Percentiles rank a stretch among this genome's conserved stretches.
Evolutionary conservation across 2,888 invertebrate species (phyloP).

Genomic region (Sphaeridia pumilis): DNA sequence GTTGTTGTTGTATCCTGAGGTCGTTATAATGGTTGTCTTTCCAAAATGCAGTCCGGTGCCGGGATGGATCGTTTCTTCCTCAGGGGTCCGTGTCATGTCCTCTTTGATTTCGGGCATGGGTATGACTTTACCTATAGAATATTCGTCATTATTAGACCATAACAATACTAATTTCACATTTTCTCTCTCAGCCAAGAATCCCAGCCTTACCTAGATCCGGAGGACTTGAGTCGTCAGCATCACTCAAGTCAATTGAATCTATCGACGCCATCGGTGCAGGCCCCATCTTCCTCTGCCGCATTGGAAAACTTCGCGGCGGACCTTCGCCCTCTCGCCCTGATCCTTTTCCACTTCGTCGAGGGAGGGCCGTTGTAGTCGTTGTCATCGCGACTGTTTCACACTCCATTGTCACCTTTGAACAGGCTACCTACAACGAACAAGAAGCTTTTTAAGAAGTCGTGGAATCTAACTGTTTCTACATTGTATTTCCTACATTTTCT

Average conservation of each 20-base stretch:
- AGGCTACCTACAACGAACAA: no score
- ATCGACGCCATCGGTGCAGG: conserved; percentile 90
- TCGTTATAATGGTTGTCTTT: conserved; percentile 11
- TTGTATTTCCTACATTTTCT: background rate
- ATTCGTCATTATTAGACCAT: no score
- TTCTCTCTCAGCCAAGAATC: no score
- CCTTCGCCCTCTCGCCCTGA: conserved; percentile 13
- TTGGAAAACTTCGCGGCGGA: conserved; percentile 34
- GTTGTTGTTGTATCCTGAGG: conserved; percentile 36
- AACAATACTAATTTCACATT: no score
- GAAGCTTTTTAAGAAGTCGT: background rate
- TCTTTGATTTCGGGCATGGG: conserved; percentile 44
- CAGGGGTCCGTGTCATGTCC: conserved; percentile 47
- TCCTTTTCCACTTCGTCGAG: background rate
- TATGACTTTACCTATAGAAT: conserved; percentile 12
- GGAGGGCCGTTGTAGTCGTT: background rate
- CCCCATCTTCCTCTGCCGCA: conserved; percentile 58
- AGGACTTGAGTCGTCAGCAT: conserved; percentile 10
- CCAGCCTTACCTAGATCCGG: conserved; percentile 16
- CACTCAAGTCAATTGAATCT: conserved; percentile 50
- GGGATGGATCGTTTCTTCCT: conserved; percentile 45
- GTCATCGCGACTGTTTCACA: conserved; percentile 1
- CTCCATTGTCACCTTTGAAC: no score
- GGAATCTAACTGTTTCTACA: no score
- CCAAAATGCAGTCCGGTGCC: conserved; percentile 36